phyloP scores from a whole-genome alignment of 2,797 vertebrate species.

The Helostoma temminkii region DNA sequence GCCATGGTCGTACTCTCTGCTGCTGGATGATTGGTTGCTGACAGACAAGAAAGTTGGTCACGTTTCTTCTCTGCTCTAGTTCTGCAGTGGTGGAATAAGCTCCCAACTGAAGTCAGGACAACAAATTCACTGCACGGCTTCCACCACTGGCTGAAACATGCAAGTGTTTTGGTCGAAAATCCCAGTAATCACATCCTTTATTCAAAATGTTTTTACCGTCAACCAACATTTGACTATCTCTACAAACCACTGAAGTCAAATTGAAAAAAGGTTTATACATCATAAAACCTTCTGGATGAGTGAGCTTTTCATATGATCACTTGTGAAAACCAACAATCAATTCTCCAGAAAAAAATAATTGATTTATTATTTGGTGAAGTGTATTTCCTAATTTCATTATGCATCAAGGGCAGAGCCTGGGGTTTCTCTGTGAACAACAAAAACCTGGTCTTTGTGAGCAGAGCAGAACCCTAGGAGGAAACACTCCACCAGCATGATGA shows the following conservation, averaged over 20 bases:
- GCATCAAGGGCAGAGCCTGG: not conserved
- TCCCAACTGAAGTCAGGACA: too few species aligned
- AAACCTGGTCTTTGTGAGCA: not conserved
- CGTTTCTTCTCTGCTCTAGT: too few species aligned
- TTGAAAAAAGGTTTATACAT: not conserved
- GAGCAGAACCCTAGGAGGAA: not conserved
- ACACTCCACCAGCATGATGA: not conserved
- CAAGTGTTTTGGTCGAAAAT: too few species aligned
- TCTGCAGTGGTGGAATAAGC: too few species aligned
- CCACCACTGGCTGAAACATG: too few species aligned
- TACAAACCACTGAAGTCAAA: not conserved
- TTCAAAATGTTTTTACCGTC: not conserved
- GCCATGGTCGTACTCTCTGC: too few species aligned
- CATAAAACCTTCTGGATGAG: not conserved
- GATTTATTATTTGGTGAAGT: not conserved
- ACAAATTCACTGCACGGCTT: too few species aligned
- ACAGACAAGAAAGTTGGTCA: too few species aligned
- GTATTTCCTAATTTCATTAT: not conserved
- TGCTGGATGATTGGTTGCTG: too few species aligned
- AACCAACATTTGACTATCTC: not conserved
- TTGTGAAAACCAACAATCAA: conserved; percentile 15
- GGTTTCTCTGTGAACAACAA: not conserved
- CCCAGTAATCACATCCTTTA: not conserved
- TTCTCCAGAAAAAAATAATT: not conserved
- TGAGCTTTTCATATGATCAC: conserved; percentile 1